Percentiles rank a stretch among this genome's conserved stretches.
These are phyloP conservation scores for Protophormia terraenovae DNA, from an alignment of 2,888 invertebrate species.

Conservation along the genomic window DNA sequence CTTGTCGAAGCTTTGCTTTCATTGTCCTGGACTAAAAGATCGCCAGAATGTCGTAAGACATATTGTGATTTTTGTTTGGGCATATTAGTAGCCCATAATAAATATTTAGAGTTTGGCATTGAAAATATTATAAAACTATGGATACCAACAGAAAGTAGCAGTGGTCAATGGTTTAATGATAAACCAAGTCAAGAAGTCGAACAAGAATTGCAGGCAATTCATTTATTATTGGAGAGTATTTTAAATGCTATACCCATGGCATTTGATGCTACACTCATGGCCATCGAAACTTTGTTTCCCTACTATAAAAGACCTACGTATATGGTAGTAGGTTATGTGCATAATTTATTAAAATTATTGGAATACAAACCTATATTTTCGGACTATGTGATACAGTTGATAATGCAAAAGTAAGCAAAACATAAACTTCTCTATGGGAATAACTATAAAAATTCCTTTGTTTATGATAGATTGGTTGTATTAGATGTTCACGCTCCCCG, in stretches of 20 bases:
- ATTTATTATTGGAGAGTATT: slow-evolving; percentile 82
- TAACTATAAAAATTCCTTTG: background rate
- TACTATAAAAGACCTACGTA: slow-evolving; percentile 87
- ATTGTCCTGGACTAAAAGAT: slow-evolving; percentile 84
- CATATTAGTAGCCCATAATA: slow-evolving; percentile 86
- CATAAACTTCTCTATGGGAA: slow-evolving; percentile 5
- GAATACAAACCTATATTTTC: slow-evolving; percentile 88
- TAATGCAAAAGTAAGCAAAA: slow-evolving; percentile 88
- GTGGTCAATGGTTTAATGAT: slow-evolving; percentile 84
- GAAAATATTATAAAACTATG: slow-evolving; percentile 85
- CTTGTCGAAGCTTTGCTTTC: slow-evolving; percentile 85
- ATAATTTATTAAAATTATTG: slow-evolving; percentile 89
- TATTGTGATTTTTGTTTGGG: slow-evolving; percentile 86
- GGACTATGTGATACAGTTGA: slow-evolving; percentile 87
- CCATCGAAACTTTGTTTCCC: slow-evolving; percentile 87
- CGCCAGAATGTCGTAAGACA: slow-evolving; percentile 80
- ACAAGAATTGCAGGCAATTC: slow-evolving; percentile 85
- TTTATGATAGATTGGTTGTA: slow-evolving; percentile 84
- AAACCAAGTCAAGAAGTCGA: slow-evolving; percentile 83
- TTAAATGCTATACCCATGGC: slow-evolving; percentile 84
- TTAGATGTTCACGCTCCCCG: slow-evolving; percentile 87
- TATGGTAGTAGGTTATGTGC: slow-evolving; percentile 88
- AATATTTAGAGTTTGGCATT: slow-evolving; percentile 85
- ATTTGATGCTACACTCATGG: slow-evolving; percentile 86
- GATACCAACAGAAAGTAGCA: slow-evolving; percentile 82